These are phyloP conservation scores for Automeris io DNA, from an alignment of 2,888 invertebrate genomes.

Conservation along the genomic window DNA sequence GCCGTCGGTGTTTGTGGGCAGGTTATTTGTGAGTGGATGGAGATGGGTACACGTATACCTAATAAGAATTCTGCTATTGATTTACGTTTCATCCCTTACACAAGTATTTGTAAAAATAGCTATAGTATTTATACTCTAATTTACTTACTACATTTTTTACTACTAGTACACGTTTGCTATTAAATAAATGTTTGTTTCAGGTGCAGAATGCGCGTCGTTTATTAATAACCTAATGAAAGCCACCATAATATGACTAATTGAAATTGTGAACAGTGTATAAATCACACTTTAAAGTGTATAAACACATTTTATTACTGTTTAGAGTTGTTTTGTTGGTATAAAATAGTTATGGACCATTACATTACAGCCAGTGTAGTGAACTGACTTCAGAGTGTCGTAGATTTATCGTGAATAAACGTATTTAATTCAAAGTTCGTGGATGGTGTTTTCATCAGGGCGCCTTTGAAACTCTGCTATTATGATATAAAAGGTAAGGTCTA, in stretches of 20 bases:
- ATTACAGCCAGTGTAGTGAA: conserved; percentile 19
- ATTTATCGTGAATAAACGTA: conserved; percentile 3
- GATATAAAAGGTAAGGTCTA: conserved; percentile 51
- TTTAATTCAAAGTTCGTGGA: conserved; percentile 22
- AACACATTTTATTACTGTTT: conserved; percentile 6
- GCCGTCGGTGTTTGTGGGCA: too few species aligned
- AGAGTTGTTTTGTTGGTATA: conserved; percentile 3
- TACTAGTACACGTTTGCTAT: too few species aligned
- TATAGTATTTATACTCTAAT: too few species aligned
- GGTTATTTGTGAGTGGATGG: too few species aligned
- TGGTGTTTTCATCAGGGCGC: conserved; percentile 31
- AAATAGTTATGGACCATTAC: conserved; percentile 1
- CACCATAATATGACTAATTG: not conserved
- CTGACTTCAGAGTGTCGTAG: conserved; percentile 19
- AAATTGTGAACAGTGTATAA: not conserved
- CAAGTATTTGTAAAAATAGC: too few species aligned
- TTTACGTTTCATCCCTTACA: too few species aligned
- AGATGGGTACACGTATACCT: too few species aligned
- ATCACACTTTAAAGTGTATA: conserved; percentile 2
- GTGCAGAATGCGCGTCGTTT: conserved; percentile 8
- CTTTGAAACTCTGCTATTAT: conserved; percentile 42
- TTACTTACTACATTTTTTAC: too few species aligned
- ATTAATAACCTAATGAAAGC: not conserved
- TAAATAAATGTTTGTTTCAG: conserved; percentile 21
- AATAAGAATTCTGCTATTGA: too few species aligned